Evolutionary conservation across 1,140 invertebrate genomes (phyloP), one percentile per base, ranked within the genome.

Genomic region (Drosophila orosa): DNA sequence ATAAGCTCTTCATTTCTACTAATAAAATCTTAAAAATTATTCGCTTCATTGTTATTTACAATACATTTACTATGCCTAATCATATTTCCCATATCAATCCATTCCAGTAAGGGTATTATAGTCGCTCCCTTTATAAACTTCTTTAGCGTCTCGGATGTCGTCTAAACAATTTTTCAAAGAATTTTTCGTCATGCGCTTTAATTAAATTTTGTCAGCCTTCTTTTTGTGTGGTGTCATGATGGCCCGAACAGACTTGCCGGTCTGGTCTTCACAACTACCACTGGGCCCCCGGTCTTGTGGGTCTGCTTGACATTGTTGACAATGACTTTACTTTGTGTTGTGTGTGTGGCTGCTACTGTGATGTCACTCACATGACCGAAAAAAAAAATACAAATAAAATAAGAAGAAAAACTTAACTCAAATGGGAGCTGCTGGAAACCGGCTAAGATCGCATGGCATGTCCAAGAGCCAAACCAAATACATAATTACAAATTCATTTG

Each of bases 401-500:
- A 37, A 48, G 9, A 29, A 29, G 25, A 29, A 35, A 35, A 35
- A 50, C n/a, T 24, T 3, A 56, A 66, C 58, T 68, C 65, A 22
- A 33, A 33, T 22, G 48, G 29, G 67, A 67, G 74, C 58, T 63
- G 50, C 40, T 56, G 40, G 17, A 33, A 55, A 74, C 58, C 68
- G 57, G 69, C 72, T 74, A 60, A 65, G 52, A 80, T 85, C 86
- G 67, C 62, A 71, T 56, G 47, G 72, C 73, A 66, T 76, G 73
- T 44, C 72, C 47, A 45, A 50, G 59, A 56, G 37, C 37, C 80
- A 76, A 61, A 56, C 71, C 78, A 80, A 71, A 76, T 81, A 73
- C 73, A 89, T 87, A 87, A 89, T 89, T 89, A 89, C 84, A 89
- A 89, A 89, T 89, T 89, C 84, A 89, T 89, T 89, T 89, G 84